phyloP scores from a whole-genome alignment of 2,888 invertebrate genomes.

The Cantharis flavilabris region DNA sequence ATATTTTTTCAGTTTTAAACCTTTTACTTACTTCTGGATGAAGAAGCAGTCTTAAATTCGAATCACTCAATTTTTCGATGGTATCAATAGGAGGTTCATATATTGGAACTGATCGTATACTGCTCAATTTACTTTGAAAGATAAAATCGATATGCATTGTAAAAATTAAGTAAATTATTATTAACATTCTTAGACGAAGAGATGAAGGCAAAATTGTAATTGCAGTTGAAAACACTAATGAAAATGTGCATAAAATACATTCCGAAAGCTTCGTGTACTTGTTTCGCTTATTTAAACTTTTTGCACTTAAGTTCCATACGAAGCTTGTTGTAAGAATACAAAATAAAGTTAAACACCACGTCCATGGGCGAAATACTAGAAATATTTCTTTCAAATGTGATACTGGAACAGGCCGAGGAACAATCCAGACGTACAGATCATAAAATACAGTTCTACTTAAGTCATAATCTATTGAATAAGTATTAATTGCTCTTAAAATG shows the following conservation, averaged over 20 bases:
- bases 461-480: background rate
- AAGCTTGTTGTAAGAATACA: background rate
- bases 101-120: background rate
- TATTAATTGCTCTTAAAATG: background rate
- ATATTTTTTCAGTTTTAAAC: background rate
- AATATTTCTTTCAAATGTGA: background rate
- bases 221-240: background rate
- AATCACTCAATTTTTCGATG: background rate
- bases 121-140: background rate
- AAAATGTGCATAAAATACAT: background rate
- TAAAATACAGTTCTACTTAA: background rate
- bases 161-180: background rate
- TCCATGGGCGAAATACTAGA: background rate
- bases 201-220: background rate
- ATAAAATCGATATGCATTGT: background rate
- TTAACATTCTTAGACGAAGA: background rate
- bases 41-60: background rate
- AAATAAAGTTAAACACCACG: background rate
- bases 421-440: background rate
- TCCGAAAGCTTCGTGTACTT: background rate
- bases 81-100: background rate
- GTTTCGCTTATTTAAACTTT: background rate
- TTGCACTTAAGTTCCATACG: background rate
- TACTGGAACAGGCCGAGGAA: background rate
- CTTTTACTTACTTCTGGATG: background rate